Evolutionary conservation across 2,797 vertebrate species (phyloP).

Genomic region (Cryptoprocta ferox): DNA sequence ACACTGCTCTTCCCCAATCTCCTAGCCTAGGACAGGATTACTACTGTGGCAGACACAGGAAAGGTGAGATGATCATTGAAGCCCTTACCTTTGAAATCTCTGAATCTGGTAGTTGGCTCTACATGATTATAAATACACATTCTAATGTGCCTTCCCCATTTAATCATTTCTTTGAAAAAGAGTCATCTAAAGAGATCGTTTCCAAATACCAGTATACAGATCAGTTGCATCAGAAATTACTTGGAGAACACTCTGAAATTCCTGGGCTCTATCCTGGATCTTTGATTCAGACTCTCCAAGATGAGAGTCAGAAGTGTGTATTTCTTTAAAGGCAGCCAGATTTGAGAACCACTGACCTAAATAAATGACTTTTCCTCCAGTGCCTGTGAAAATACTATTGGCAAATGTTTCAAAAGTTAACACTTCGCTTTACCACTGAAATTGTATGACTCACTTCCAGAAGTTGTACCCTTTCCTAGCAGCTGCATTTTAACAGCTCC

Average conservation of each 20-base stretch:
- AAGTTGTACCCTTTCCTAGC: not conserved
- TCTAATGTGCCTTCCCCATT: not conserved
- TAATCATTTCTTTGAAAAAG: conserved; percentile 19
- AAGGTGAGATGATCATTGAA: not conserved
- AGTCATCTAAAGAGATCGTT: not conserved
- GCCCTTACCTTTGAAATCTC: conserved; percentile 22
- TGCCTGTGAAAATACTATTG: conserved; percentile 20
- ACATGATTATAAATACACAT: not conserved
- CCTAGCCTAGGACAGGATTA: not conserved
- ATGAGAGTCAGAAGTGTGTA: not conserved
- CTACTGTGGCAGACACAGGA: not conserved
- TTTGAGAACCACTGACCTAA: conserved; percentile 15
- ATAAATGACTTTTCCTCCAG: conserved; percentile 19
- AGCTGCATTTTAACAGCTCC: not conserved
- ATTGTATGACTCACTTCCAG: conserved; percentile 15
- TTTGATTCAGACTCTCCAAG: conserved; percentile 16
- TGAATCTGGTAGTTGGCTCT: not conserved
- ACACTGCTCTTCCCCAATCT: not conserved
- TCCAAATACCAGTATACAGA: conserved; percentile 45
- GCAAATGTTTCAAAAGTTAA: not conserved
- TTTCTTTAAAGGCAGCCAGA: conserved; percentile 38
- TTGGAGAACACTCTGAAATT: conserved; percentile 7
- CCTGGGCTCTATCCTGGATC: conserved; percentile 13
- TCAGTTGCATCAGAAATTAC: conserved; percentile 55
- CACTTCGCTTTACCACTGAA: conserved; percentile 4